Evolutionary conservation across 2,888 invertebrate genomes (phyloP).

Genomic region (Hyles lineata): DNA sequence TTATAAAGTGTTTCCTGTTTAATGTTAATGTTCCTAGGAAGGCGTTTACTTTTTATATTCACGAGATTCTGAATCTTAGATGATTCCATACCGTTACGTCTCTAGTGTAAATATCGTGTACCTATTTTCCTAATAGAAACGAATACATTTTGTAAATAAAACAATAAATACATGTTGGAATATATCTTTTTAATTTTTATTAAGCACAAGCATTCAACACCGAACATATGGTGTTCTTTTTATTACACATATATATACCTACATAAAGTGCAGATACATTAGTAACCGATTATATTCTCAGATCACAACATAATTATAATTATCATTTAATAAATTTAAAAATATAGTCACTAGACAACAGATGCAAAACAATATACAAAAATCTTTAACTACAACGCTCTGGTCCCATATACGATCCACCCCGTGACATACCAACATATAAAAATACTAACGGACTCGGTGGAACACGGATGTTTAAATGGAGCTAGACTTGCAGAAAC

Average conservation of each 20-base stretch:
- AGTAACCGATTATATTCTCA: constrained; percentile 69
- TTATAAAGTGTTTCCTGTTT: background rate
- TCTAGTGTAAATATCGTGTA: constrained; percentile 12
- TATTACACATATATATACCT: constrained; percentile 36
- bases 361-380: constrained; percentile 55
- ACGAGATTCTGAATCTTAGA: background rate
- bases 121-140: constrained; percentile 13
- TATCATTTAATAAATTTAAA: constrained; percentile 52
- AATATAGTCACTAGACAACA: constrained; percentile 46
- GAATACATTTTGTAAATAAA: constrained; percentile 40
- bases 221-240: constrained; percentile 36
- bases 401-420: constrained; percentile 67
- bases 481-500: background rate
- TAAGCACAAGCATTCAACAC: constrained; percentile 77
- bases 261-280: constrained; percentile 66
- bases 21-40: constrained; percentile 14
- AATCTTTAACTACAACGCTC: constrained; percentile 59
- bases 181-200: constrained; percentile 57
- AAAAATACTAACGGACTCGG: constrained; percentile 37
- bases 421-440: constrained; percentile 58
- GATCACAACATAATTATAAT: constrained; percentile 68
- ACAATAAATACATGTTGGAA: constrained; percentile 44
- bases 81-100: background rate
- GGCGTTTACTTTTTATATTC: background rate
- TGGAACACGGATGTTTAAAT: background rate